Conservation (phyloP, 2,797 vertebrate species). For the Coracias cyanogaster region DNA sequence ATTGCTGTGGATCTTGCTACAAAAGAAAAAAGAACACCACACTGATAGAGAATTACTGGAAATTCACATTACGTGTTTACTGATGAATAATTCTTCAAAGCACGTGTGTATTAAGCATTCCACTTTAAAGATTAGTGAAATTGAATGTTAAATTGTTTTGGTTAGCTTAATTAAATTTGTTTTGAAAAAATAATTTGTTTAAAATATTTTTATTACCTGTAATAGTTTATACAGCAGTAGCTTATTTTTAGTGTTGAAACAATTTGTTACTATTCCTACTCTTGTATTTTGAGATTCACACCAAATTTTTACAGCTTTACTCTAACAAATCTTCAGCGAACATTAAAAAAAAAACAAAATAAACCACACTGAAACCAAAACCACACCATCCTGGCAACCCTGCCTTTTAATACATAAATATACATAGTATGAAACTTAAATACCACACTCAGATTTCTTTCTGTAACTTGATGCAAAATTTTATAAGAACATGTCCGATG, state of each 20-base stretch:
- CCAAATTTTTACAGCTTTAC: slow-evolving; percentile 34
- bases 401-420: background rate
- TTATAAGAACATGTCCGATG: background rate
- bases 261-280: slow-evolving; percentile 23
- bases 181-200: slow-evolving; percentile 64
- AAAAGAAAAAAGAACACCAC: background rate
- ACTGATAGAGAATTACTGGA: slow-evolving; percentile 48
- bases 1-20: slow-evolving; percentile 59
- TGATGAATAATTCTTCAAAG: slow-evolving; percentile 56
- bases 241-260: slow-evolving; percentile 62
- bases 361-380: background rate
- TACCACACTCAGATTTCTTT: background rate
- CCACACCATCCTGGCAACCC: background rate
- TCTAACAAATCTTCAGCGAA: slow-evolving; percentile 21
- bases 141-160: slow-evolving; percentile 61
- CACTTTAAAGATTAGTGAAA: slow-evolving; percentile 60
- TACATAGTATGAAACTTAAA: background rate
- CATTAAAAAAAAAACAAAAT: background rate
- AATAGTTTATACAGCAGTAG: slow-evolving; percentile 51
- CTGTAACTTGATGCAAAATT: background rate
- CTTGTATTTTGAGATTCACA: slow-evolving; percentile 12
- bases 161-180: slow-evolving; percentile 68
- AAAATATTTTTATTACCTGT: slow-evolving; percentile 61
- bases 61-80: slow-evolving; percentile 36
- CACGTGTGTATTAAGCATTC: slow-evolving; percentile 34